Evolutionary conservation across 2,113 vertebrate species (phyloP), one percentile per base, ranked within the genome.

Genomic region (Corynorhinus townsendii): DNA sequence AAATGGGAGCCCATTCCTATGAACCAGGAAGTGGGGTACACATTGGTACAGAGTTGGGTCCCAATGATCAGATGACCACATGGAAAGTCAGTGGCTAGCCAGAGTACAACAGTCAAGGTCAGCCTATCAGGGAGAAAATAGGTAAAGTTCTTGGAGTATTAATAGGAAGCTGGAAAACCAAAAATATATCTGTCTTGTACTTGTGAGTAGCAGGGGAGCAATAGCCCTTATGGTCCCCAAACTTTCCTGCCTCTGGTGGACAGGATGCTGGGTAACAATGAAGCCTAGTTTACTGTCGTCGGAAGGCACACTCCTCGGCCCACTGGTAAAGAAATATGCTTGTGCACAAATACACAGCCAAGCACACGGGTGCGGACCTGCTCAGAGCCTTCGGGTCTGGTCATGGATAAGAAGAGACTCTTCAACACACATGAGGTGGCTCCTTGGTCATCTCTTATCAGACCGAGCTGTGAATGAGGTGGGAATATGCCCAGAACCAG

Each of bases 331-430:
- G 35, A 81, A 54, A 49, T 35, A 40, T 26, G 40, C 35, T 24
- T 62, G 20, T 43, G 22, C 10, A 11, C 5, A 12, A 2, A 11
- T 0, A 4, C 14, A 72, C 43, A 68, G 54, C 30, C 28, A 49
- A 40, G 30, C 64, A 35, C 4, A 0, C 1, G 54, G n/a, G 6
- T 59, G 45, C 49, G 40, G 8, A 43, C 5, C 33, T 11, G 11
- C 17, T 71, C 24, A 8, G 9, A 8, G 3, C n/a, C 54, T 89
- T 38, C 26, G 38, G 17, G 35, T 33, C n/a, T 69, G 40, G 12
- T 43, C 4, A 1, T 62, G 26, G 15, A 17, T 66, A 16, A 49
- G 30, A 4, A 75, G 11, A 68, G 14, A 54, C 33, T 56, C 11
- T 30, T 64, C 33, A 22, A 14, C 30, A 56, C 11, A n/a, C 26